phyloP scores from a whole-genome alignment of 2,888 invertebrate species.

The Drosophila helvetica region DNA sequence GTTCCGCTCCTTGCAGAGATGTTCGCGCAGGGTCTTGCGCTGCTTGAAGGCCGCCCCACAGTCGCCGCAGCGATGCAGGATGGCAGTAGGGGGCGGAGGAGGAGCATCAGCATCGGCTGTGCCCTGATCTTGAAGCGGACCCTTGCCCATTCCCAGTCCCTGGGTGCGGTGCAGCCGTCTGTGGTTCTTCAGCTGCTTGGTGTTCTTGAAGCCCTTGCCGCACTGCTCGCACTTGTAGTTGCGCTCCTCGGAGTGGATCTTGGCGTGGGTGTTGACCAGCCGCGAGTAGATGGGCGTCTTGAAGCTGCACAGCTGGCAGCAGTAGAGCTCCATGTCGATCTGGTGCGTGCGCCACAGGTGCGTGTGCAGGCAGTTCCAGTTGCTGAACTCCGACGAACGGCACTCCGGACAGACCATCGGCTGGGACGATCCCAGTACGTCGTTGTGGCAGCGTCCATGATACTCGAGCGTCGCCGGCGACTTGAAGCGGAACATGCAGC shows the following conservation, averaged over 20 bases:
- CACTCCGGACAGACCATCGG: constrained; percentile 88
- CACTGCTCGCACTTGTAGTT: constrained; percentile 87
- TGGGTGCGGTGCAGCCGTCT: constrained; percentile 86
- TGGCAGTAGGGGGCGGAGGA: not conserved
- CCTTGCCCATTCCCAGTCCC: constrained; percentile 62
- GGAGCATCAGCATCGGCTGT: constrained; percentile 2
- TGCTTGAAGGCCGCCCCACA: constrained; percentile 82
- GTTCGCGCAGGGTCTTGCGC: constrained; percentile 84
- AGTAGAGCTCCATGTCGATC: constrained; percentile 91
- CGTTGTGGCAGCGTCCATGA: constrained; percentile 81
- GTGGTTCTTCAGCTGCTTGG: constrained; percentile 91
- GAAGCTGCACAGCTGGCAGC: constrained; percentile 90
- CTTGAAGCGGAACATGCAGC: constrained; percentile 83
- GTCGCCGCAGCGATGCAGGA: constrained; percentile 83
- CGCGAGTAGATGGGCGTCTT: constrained; percentile 89
- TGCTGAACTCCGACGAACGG: constrained; percentile 82
- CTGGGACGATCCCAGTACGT: constrained; percentile 48
- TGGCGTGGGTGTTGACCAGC: constrained; percentile 89
- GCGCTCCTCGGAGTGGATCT: constrained; percentile 89
- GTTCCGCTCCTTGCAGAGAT: constrained; percentile 85
- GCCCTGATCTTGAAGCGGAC: not conserved
- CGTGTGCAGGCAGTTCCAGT: constrained; percentile 89
- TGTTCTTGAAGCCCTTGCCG: constrained; percentile 91
- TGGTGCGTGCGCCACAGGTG: constrained; percentile 92
- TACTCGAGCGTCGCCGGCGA: constrained; percentile 78